Evolutionary conservation across 2,113 vertebrate genomes (phyloP).

Genomic region (Cygnus buccinator): DNA sequence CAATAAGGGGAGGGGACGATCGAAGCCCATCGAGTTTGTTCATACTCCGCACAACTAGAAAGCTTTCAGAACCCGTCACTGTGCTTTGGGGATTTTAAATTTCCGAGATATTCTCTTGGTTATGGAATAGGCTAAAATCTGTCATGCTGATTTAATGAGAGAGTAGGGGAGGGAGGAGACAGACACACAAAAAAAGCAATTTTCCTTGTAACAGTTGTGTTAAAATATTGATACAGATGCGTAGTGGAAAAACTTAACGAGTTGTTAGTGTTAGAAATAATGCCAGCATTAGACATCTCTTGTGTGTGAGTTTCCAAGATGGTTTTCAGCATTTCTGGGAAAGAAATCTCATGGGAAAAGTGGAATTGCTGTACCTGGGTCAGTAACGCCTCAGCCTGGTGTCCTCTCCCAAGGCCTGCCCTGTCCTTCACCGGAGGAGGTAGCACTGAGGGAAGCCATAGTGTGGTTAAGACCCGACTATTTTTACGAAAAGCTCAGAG

Average conservation of each 20-base stretch:
- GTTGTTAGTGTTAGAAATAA: conserved; percentile 68
- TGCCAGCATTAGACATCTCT: conserved; percentile 56
- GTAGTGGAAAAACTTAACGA: conserved; percentile 60
- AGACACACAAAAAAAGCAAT: conserved; percentile 49
- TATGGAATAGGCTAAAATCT: conserved; percentile 65
- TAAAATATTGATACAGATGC: conserved; percentile 75
- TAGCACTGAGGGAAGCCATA: neutral
- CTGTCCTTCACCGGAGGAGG: neutral
- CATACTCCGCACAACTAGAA: neutral
- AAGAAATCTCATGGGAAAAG: conserved; percentile 31
- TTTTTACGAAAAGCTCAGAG: neutral
- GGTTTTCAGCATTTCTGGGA: conserved; percentile 55
- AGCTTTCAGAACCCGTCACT: conserved; percentile 57
- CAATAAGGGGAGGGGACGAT: neutral
- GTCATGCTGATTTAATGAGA: conserved; percentile 68
- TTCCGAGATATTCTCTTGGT: conserved; percentile 69
- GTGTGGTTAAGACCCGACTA: neutral
- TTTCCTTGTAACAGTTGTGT: conserved; percentile 69
- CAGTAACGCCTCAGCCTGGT: neutral
- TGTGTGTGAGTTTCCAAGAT: conserved; percentile 51
- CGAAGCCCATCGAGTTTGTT: neutral
- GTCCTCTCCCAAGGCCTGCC: neutral
- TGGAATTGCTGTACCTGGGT: conserved; percentile 9
- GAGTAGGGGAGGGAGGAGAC: conserved; percentile 37
- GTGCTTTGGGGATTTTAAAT: conserved; percentile 63